Percentiles rank a stretch among this genome's conserved stretches.
Conservation (phyloP, 2,888 invertebrate species). For the Encarsia formosa region DNA sequence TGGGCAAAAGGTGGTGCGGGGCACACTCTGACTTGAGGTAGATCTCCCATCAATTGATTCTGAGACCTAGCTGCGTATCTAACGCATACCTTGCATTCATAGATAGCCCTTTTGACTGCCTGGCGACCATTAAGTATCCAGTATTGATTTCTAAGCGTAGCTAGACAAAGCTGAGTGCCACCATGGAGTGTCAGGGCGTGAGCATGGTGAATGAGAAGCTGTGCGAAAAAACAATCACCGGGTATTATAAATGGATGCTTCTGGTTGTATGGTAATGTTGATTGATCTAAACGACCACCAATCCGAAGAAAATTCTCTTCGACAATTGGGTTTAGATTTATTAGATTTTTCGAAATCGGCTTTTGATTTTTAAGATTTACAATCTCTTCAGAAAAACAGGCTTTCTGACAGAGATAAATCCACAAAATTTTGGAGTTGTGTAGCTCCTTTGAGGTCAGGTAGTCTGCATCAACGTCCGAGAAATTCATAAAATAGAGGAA, state of each 20-base stretch:
- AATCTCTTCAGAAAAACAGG: too few species aligned
- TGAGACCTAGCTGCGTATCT: constrained; percentile 25
- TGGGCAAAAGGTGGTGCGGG: constrained; percentile 29
- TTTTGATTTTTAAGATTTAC: too few species aligned
- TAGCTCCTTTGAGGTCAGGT: too few species aligned
- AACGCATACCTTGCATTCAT: constrained; percentile 37
- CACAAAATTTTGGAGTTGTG: too few species aligned
- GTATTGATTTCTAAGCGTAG: constrained; percentile 25
- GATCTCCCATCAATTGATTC: constrained; percentile 35
- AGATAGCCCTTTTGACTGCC: constrained; percentile 28
- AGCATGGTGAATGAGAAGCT: not conserved
- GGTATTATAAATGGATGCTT: not conserved
- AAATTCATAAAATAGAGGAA: too few species aligned
- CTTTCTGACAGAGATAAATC: too few species aligned
- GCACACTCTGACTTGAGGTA: constrained; percentile 36
- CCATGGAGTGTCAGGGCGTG: constrained; percentile 23
- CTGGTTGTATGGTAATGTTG: not conserved
- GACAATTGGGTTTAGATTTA: not conserved
- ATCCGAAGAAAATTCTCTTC: not conserved
- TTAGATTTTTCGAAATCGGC: not conserved
- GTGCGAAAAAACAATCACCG: not conserved
- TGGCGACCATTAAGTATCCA: constrained; percentile 37
- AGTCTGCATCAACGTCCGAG: too few species aligned
- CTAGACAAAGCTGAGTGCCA: constrained; percentile 28
- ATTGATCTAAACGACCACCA: not conserved